Evolutionary conservation across 2,888 invertebrate species (phyloP).

Genomic region (Apotomis capreana): DNA sequence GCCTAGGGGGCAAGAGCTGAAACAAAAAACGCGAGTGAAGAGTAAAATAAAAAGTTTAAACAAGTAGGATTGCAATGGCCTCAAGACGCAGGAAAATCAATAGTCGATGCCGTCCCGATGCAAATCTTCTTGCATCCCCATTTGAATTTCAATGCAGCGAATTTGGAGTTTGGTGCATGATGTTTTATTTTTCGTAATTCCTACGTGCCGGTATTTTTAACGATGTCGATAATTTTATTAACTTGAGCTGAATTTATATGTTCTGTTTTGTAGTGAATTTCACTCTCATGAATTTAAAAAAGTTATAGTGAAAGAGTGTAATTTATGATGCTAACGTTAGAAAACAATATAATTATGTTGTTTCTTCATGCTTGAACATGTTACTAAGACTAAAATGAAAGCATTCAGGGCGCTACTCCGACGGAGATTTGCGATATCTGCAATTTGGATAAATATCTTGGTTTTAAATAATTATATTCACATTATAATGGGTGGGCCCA

Average conservation of each 20-base stretch:
- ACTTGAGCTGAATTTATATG: constrained; percentile 13
- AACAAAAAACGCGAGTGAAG: constrained; percentile 83
- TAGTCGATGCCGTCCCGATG: constrained; percentile 78
- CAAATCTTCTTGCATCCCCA: constrained; percentile 79
- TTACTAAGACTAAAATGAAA: too few relatives aligned
- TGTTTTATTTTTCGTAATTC: constrained; percentile 65
- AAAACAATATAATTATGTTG: neutral
- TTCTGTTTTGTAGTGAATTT: neutral
- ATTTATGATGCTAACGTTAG: neutral
- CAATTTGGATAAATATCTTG: too few relatives aligned
- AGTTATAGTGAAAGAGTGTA: neutral
- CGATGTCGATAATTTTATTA: constrained; percentile 25
- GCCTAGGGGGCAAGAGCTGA: constrained; percentile 78
- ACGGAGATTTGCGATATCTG: too few relatives aligned
- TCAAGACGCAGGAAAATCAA: constrained; percentile 81
- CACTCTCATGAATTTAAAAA: neutral
- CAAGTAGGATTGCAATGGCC: constrained; percentile 79
- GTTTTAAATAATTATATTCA: too few relatives aligned
- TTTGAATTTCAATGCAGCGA: constrained; percentile 78
- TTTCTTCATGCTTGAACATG: too few relatives aligned
- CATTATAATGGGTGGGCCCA: too few relatives aligned
- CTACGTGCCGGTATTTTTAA: constrained; percentile 47
- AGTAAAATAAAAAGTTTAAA: constrained; percentile 84
- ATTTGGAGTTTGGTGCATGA: constrained; percentile 63
- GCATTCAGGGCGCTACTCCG: too few relatives aligned